These are phyloP conservation scores for Percina caprodes DNA, from an alignment of 2,113 vertebrate genomes.

Conservation along the genomic window DNA sequence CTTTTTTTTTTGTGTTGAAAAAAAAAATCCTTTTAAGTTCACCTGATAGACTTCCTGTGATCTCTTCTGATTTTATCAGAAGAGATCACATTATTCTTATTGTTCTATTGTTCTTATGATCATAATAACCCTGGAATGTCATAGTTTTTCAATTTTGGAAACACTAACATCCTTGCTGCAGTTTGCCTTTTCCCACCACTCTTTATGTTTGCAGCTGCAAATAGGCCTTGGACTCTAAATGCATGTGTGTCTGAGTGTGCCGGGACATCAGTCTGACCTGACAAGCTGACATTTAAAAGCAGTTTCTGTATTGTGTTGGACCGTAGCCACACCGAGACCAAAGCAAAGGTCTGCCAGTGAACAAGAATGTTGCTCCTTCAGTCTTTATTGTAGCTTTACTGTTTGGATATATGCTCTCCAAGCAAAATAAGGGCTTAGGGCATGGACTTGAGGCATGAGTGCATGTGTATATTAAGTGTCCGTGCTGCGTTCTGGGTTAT, in stretches of 20 bases:
- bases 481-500: not conserved
- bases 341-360: not conserved
- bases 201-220: slow-evolving; percentile 49
- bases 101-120: not conserved
- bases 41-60: too few species aligned
- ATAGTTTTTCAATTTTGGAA: too few species aligned
- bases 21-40: not conserved
- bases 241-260: not conserved
- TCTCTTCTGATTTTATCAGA: too few species aligned
- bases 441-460: not conserved
- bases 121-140: not conserved
- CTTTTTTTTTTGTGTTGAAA: too few species aligned
- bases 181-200: not conserved
- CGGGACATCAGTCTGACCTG: slow-evolving; percentile 23
- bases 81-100: too few species aligned
- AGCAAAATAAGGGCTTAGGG: not conserved
- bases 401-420: not conserved
- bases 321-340: not conserved
- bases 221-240: slow-evolving; percentile 42
- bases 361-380: not conserved
- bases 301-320: slow-evolving; percentile 25
- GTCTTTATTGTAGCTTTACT: accelerated
- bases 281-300: slow-evolving; percentile 51
- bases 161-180: slow-evolving; percentile 5
- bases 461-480: slow-evolving; percentile 24